Conservation (phyloP, 2,797 vertebrate genomes). For the Zalophus californianus region DNA sequence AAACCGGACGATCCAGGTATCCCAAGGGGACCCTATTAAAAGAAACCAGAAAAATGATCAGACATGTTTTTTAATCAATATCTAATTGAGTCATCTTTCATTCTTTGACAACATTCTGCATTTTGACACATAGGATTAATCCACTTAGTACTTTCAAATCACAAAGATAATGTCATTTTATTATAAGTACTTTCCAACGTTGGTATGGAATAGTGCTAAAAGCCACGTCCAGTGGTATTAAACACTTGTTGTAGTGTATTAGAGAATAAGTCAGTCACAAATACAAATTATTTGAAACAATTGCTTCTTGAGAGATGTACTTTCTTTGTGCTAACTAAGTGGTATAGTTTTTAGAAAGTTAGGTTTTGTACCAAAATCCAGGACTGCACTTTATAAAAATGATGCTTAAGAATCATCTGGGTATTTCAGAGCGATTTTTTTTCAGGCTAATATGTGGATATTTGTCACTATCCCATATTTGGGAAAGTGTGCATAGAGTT, state of each 20-base stretch:
- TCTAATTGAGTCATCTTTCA: background rate
- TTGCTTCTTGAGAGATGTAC: background rate
- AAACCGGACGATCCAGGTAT: conserved; percentile 95
- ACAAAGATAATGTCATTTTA: conserved; percentile 9
- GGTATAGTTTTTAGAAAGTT: background rate
- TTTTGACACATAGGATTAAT: background rate
- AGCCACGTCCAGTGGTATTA: background rate
- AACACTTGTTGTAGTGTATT: background rate
- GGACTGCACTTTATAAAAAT: background rate
- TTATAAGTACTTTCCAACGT: background rate
- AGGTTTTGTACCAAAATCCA: background rate
- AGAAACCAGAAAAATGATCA: conserved; percentile 64
- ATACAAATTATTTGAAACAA: conserved; percentile 1
- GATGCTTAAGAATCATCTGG: background rate
- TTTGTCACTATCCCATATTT: background rate
- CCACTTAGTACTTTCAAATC: background rate
- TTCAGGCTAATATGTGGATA: background rate
- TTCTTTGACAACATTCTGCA: background rate
- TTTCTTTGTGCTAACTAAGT: conserved; percentile 19
- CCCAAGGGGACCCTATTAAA: conserved; percentile 94
- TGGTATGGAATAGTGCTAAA: conserved; percentile 7
- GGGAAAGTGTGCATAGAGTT: background rate
- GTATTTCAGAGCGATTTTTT: background rate
- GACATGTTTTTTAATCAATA: background rate
- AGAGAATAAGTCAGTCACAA: background rate